A percentile compares a stretch with the other conserved stretches of the same genome.
phyloP scores from a whole-genome alignment of 2,888 invertebrate genomes.

The Epirrita christyi region DNA sequence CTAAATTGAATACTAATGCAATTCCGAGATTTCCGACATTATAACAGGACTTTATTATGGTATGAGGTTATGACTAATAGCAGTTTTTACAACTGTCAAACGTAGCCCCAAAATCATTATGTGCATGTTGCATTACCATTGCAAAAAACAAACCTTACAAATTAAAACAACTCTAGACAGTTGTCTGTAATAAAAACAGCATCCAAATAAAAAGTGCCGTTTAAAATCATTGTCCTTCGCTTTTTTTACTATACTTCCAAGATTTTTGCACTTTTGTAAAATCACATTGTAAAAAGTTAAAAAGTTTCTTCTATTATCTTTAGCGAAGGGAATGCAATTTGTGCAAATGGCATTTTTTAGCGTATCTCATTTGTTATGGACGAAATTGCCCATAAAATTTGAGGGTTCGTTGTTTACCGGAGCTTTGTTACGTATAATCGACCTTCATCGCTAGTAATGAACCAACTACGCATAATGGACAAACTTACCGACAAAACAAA shows the following conservation, averaged over 20 bases:
- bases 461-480: constrained; percentile 42
- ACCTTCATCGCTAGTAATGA: constrained; percentile 49
- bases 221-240: constrained; percentile 34
- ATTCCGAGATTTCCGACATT: constrained; percentile 28
- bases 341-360: constrained; percentile 74
- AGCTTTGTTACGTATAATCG: constrained; percentile 46
- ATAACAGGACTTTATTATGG: constrained; percentile 23
- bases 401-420: constrained; percentile 50
- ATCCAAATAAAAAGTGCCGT: constrained; percentile 35
- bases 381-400: constrained; percentile 59
- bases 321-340: constrained; percentile 63
- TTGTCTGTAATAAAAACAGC: constrained; percentile 25
- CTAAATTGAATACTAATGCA: constrained; percentile 28
- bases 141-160: constrained; percentile 31
- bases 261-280: constrained; percentile 60
- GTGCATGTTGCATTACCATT: constrained; percentile 3
- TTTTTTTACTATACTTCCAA: constrained; percentile 47
- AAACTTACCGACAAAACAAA: constrained; percentile 56
- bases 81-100: constrained; percentile 11
- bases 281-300: constrained; percentile 45
- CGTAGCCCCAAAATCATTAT: constrained; percentile 12
- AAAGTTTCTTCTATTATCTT: constrained; percentile 52
- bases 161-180: constrained; percentile 23
- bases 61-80: constrained; percentile 13
- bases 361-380: constrained; percentile 52